Evolutionary conservation across 1,140 invertebrate genomes (phyloP).

Genomic region (Drosophila albomicans): DNA sequence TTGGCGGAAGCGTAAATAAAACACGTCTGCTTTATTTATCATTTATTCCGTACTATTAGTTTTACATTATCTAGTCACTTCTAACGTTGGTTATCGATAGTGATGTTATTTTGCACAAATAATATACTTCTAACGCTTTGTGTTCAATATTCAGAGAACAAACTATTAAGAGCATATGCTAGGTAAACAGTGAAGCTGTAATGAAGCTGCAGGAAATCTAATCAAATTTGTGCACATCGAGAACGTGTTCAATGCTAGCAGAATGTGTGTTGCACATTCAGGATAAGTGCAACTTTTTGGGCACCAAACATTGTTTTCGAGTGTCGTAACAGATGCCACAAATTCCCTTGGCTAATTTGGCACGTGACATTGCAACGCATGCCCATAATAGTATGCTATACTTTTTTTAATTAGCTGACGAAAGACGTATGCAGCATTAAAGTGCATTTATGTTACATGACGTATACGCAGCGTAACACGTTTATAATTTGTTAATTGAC

Average conservation of each 20-base stretch:
- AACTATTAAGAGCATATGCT: not conserved
- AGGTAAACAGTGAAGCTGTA: not conserved
- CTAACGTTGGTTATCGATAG: no score
- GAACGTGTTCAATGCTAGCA: slow-evolving; percentile 1
- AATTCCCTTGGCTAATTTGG: slow-evolving; percentile 8
- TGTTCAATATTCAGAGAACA: no score
- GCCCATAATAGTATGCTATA: slow-evolving; percentile 19
- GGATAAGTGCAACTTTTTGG: not conserved
- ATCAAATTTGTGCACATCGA: slow-evolving; percentile 14
- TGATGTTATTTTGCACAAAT: no score
- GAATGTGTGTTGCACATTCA: not conserved
- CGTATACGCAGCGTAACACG: slow-evolving; percentile 27
- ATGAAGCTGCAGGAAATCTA: not conserved
- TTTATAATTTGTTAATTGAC: slow-evolving; percentile 58
- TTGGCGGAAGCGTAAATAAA: no score
- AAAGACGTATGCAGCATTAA: slow-evolving; percentile 3
- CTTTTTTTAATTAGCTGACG: slow-evolving; percentile 23
- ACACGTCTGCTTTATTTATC: no score
- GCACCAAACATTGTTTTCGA: not conserved
- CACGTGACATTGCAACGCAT: slow-evolving; percentile 21
- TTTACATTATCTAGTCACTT: no score
- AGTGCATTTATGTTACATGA: slow-evolving; percentile 14
- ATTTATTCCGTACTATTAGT: no score
- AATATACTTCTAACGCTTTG: no score
- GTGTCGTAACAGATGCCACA: slow-evolving; percentile 18